Evolutionary conservation across 2,113 vertebrate genomes (phyloP).

Genomic region (Cochlearius cochlearius): DNA sequence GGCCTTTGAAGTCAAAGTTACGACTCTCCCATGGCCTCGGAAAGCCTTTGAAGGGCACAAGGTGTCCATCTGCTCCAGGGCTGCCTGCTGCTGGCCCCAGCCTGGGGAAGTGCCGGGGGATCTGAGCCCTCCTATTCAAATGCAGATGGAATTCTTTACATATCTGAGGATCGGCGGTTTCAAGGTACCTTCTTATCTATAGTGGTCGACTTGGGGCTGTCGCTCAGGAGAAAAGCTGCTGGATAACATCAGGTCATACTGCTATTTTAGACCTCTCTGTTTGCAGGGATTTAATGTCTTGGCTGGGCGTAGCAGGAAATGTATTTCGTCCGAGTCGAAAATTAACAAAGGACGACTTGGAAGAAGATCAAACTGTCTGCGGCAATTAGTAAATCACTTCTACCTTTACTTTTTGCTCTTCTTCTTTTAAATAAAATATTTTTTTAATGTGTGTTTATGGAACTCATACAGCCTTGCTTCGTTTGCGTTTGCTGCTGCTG

Average conservation of each 20-base stretch:
- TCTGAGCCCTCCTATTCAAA: background rate
- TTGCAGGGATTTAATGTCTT: background rate
- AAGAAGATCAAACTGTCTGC: background rate
- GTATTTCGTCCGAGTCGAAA: background rate
- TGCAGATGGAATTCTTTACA: slow-evolving; percentile 33
- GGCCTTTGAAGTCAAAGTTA: slow-evolving; percentile 5
- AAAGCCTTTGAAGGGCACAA: slow-evolving; percentile 44
- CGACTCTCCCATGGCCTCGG: background rate
- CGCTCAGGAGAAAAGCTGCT: background rate
- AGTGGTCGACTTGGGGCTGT: background rate
- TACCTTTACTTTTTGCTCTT: too few species aligned
- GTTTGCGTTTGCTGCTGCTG: background rate
- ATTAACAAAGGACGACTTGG: background rate
- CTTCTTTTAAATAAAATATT: background rate
- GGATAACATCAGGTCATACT: background rate
- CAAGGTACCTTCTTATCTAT: background rate
- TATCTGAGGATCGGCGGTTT: background rate
- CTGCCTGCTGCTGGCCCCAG: background rate
- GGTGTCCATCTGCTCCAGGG: background rate
- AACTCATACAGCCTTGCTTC: accelerated
- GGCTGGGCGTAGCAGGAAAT: background rate
- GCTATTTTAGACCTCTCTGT: background rate
- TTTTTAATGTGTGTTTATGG: too few species aligned
- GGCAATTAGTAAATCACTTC: background rate
- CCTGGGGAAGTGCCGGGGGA: background rate